Evolutionary conservation across 1,140 invertebrate genomes (phyloP).

Genomic region (honey bee (Apis mellifera)): DNA sequence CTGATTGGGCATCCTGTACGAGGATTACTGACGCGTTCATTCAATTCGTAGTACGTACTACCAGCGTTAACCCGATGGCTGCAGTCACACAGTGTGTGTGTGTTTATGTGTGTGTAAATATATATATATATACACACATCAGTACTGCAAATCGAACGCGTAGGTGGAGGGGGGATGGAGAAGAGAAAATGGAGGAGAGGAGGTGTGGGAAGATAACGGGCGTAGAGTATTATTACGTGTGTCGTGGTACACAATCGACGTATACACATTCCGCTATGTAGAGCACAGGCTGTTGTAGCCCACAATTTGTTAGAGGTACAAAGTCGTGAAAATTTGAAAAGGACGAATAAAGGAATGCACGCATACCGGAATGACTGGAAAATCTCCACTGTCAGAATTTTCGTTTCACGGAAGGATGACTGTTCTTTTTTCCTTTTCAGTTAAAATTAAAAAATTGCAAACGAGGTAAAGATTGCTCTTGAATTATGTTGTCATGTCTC

Average conservation of each 20-base stretch:
- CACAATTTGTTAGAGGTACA: neutral
- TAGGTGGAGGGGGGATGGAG: neutral
- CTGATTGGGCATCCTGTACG: constrained; percentile 62
- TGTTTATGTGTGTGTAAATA: neutral
- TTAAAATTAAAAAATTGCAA: too few species aligned
- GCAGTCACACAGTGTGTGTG: constrained; percentile 31
- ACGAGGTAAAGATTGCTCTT: too few species aligned
- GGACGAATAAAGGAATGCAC: neutral
- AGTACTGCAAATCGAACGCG: constrained; percentile 19
- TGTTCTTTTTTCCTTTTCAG: too few species aligned
- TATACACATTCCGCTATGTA: constrained; percentile 7
- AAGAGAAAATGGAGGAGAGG: constrained; percentile 3
- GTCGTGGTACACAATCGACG: constrained; percentile 48
- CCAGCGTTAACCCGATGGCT: constrained; percentile 31
- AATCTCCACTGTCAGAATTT: neutral
- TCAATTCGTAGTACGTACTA: constrained; percentile 61
- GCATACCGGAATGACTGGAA: neutral
- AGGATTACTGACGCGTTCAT: constrained; percentile 61
- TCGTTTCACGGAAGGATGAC: neutral
- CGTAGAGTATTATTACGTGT: constrained; percentile 60
- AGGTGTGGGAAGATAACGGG: constrained; percentile 55
- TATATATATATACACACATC: neutral
- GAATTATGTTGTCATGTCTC: too few species aligned
- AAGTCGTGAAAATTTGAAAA: constrained; percentile 14
- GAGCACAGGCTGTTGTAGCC: neutral